A percentile compares a stretch with the other conserved stretches of the same genome.
These are phyloP conservation scores for Gadus chalcogrammus DNA, from an alignment of 2,113 vertebrate species.

Conservation along the genomic window DNA sequence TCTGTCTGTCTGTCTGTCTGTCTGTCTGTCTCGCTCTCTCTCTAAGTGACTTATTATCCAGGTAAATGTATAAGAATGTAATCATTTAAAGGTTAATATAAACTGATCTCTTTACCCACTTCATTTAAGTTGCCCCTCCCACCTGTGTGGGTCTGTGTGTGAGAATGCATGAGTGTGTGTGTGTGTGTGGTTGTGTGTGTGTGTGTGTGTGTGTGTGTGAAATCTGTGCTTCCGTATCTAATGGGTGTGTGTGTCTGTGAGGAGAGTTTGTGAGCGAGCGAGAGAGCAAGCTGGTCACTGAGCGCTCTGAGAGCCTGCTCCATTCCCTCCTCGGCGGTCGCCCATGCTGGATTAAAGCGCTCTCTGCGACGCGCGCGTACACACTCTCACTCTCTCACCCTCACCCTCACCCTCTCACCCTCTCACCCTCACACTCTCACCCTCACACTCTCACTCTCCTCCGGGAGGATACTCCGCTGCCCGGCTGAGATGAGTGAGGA, in stretches of 20 bases:
- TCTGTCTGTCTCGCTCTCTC: no score
- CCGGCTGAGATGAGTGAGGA: conserved; percentile 67
- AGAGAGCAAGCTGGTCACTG: conserved; percentile 52
- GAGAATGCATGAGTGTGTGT: conserved; percentile 2
- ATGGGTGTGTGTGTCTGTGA: no score
- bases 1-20: no score
- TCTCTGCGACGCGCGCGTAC: conserved; percentile 27
- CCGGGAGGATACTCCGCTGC: no score
- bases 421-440: conserved; percentile 26
- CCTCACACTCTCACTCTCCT: conserved; percentile 9
- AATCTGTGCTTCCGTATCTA: no score
- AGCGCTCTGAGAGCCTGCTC: conserved; percentile 44
- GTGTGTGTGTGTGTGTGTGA: conserved; percentile 26
- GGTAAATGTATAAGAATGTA: no score
- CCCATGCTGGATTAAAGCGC: conserved; percentile 64
- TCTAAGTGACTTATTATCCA: no score
- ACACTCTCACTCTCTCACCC: not conserved
- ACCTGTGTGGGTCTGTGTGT: conserved; percentile 12
- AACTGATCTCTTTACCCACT: no score
- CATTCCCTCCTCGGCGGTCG: conserved; percentile 38
- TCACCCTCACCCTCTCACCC: no score
- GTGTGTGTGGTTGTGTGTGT: no score
- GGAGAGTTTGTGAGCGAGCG: conserved; percentile 57
- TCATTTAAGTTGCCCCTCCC: conserved; percentile 10
- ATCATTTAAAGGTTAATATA: no score